Percentiles rank a stretch among this genome's conserved stretches.
Evolutionary conservation across 2,113 vertebrate species (phyloP).

Genomic region (Pantherophis guttatus): DNA sequence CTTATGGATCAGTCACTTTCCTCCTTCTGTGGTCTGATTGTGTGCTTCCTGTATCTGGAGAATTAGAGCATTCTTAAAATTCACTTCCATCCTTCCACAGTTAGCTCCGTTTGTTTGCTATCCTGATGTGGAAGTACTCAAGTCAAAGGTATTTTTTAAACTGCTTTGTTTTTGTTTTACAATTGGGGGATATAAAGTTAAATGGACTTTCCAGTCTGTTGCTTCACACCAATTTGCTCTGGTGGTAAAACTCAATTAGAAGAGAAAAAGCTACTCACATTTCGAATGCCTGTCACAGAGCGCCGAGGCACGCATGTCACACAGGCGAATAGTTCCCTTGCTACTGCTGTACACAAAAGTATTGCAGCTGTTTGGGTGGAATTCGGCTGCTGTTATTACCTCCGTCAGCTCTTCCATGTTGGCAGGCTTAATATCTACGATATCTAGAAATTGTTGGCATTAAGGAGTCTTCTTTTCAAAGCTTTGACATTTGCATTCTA

Average conservation of each 20-base stretch:
- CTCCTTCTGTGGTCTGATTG: neutral
- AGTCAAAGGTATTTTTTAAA: neutral
- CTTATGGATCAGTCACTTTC: neutral
- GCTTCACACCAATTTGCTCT: neutral
- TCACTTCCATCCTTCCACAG: neutral
- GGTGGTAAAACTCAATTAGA: neutral
- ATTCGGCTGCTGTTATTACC: slow-evolving; percentile 94
- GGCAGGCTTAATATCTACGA: slow-evolving; percentile 95
- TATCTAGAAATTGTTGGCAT: slow-evolving; percentile 77
- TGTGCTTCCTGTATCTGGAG: neutral
- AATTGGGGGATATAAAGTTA: no score
- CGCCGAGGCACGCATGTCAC: slow-evolving; percentile 89
- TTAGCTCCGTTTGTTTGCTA: neutral
- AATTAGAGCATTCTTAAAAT: no score
- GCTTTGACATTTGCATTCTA: neutral
- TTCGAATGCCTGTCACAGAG: slow-evolving; percentile 89
- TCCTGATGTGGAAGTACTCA: neutral
- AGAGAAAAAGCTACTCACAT: slow-evolving; percentile 68
- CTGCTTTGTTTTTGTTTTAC: neutral
- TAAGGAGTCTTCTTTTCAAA: slow-evolving; percentile 50
- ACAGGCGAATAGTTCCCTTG: slow-evolving; percentile 90
- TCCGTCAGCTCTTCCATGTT: slow-evolving; percentile 98
- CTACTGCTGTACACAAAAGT: slow-evolving; percentile 96
- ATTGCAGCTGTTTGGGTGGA: slow-evolving; percentile 93
- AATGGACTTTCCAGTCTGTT: neutral